Conservation (phyloP, 2,113 vertebrate species). For the Peromyscus californicus region DNA sequence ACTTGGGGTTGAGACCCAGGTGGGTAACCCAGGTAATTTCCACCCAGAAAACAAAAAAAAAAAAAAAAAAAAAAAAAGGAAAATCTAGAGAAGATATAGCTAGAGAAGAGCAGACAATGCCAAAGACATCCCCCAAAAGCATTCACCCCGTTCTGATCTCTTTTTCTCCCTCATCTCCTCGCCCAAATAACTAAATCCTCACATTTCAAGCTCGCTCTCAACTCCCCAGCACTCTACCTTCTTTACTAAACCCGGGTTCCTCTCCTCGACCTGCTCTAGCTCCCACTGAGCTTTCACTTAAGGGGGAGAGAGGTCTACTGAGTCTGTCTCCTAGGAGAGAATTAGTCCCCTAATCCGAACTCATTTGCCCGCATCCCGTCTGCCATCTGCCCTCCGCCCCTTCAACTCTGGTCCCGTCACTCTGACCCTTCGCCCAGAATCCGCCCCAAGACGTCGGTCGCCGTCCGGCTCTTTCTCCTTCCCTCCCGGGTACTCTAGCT, state of each 20-base stretch:
- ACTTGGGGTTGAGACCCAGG: not conserved
- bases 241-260: not conserved
- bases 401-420: conserved; percentile 52
- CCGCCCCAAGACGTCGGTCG: not conserved
- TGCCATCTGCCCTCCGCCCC: conserved; percentile 25
- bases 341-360: conserved; percentile 38
- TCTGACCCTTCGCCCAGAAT: conserved; percentile 58
- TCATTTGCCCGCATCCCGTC: conserved; percentile 24
- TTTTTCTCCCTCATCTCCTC: not conserved
- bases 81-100: not conserved
- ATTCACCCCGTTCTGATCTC: not conserved
- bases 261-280: not conserved
- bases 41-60: conserved; percentile 41
- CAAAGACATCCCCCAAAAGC: not conserved
- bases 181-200: conserved; percentile 42
- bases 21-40: not conserved
- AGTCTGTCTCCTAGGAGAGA: not conserved
- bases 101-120: not conserved
- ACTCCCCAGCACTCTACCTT: conserved; percentile 21
- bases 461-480: not conserved
- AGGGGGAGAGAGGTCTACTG: not conserved
- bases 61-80: not conserved
- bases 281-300: not conserved
- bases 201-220: conserved; percentile 31
- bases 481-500: not conserved